Evolutionary conservation across 2,888 invertebrate species (phyloP).

Genomic region (Aromia moschata): DNA sequence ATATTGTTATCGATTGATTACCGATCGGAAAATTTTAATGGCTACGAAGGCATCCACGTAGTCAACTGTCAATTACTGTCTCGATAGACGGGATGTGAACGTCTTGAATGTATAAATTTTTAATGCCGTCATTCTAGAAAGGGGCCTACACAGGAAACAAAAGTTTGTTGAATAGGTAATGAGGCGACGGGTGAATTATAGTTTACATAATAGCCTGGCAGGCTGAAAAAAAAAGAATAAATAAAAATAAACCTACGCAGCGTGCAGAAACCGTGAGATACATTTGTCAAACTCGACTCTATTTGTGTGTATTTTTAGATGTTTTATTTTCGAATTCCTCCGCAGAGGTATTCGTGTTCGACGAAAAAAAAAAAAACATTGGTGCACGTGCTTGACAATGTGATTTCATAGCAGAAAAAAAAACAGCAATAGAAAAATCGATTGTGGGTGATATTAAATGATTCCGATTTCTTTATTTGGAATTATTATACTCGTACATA

Average conservation of each 20-base stretch:
- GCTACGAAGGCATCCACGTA: constrained; percentile 5
- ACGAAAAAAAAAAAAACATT: not conserved
- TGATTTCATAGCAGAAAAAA: too few relatives aligned
- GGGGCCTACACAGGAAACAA: constrained; percentile 8
- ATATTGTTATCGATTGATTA: too few relatives aligned
- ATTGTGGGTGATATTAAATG: too few relatives aligned
- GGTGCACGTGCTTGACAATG: not conserved
- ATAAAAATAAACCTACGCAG: not conserved
- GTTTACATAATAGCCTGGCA: not conserved
- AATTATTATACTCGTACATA: too few relatives aligned
- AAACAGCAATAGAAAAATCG: too few relatives aligned
- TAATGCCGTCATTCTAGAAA: constrained; percentile 4
- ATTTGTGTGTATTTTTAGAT: not conserved
- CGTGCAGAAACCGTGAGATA: not conserved
- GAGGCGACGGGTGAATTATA: not conserved
- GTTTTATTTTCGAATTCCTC: not conserved
- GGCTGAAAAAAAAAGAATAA: not conserved
- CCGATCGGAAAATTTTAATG: too few relatives aligned
- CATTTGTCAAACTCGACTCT: not conserved
- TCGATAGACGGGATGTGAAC: constrained; percentile 8
- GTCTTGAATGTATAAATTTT: constrained; percentile 14
- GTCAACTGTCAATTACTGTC: constrained; percentile 2
- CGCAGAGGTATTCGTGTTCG: not conserved
- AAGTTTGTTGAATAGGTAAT: constrained; percentile 12
- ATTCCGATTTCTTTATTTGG: too few relatives aligned